Conservation (phyloP, 2,888 invertebrate species). For the Lasioglossum oenotherae region DNA sequence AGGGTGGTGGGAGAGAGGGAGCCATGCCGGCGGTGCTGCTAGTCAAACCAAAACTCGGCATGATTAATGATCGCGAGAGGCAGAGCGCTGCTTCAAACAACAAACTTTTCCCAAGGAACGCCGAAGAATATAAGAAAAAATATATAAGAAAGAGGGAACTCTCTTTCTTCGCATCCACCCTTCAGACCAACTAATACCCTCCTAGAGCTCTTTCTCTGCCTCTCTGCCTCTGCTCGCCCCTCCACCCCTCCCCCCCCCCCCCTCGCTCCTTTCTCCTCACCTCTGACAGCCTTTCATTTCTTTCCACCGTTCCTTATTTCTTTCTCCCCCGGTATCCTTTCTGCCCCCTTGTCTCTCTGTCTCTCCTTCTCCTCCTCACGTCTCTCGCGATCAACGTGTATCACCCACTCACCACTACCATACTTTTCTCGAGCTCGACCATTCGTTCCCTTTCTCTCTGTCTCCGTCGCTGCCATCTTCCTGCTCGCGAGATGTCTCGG, state of each 20-base stretch:
- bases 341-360: neutral
- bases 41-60: slow-evolving; percentile 85
- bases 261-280: slow-evolving; percentile 69
- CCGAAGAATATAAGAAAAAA: slow-evolving; percentile 82
- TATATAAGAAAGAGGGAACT: slow-evolving; percentile 84
- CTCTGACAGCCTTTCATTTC: slow-evolving; percentile 79
- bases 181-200: slow-evolving; percentile 83
- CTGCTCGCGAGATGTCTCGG: slow-evolving; percentile 15
- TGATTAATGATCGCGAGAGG: slow-evolving; percentile 86
- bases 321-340: slow-evolving; percentile 25
- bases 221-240: slow-evolving; percentile 58
- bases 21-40: slow-evolving; percentile 79
- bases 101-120: slow-evolving; percentile 88
- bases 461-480: neutral
- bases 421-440: neutral
- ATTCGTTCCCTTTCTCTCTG: neutral
- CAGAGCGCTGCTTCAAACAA: slow-evolving; percentile 86
- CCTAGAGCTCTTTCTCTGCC: slow-evolving; percentile 81
- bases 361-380: slow-evolving; percentile 15
- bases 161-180: slow-evolving; percentile 84
- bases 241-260: slow-evolving; percentile 24
- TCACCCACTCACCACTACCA: slow-evolving; percentile 13
- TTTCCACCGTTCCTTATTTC: slow-evolving; percentile 71
- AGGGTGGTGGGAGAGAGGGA: slow-evolving; percentile 59
- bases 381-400: slow-evolving; percentile 43